These are phyloP conservation scores for Trachelus tabidus DNA, from an alignment of 2,888 invertebrate genomes.

Conservation along the genomic window DNA sequence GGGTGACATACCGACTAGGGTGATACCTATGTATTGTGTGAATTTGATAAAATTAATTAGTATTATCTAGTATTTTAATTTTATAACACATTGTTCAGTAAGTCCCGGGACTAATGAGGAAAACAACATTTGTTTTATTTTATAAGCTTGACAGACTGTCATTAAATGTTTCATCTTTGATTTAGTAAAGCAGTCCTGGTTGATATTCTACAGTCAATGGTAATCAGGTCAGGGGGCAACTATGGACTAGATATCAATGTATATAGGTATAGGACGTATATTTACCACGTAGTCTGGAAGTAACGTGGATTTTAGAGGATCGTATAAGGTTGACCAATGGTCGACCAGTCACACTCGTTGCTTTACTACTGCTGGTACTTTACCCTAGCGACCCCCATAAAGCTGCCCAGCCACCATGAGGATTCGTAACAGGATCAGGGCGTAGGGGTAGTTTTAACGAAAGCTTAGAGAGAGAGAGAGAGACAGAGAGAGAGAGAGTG, in stretches of 20 bases:
- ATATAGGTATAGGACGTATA: neutral
- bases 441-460: neutral
- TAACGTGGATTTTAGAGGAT: neutral
- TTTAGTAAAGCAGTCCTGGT: neutral
- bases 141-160: too few species aligned
- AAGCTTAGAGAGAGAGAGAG: neutral
- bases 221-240: neutral
- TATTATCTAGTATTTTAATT: too few species aligned
- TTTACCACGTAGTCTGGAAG: neutral
- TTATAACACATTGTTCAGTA: too few species aligned
- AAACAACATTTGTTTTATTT: too few species aligned
- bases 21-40: too few species aligned
- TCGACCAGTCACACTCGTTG: neutral
- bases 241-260: neutral
- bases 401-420: neutral
- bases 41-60: too few species aligned
- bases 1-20: too few species aligned
- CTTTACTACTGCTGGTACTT: neutral
- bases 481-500: too few species aligned
- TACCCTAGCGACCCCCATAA: neutral
- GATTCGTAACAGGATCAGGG: neutral
- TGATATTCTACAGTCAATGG: neutral
- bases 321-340: neutral
- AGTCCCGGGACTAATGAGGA: too few species aligned
- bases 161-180: neutral